phyloP scores from a whole-genome alignment of 2,113 vertebrate genomes.

The Stercorarius parasiticus region DNA sequence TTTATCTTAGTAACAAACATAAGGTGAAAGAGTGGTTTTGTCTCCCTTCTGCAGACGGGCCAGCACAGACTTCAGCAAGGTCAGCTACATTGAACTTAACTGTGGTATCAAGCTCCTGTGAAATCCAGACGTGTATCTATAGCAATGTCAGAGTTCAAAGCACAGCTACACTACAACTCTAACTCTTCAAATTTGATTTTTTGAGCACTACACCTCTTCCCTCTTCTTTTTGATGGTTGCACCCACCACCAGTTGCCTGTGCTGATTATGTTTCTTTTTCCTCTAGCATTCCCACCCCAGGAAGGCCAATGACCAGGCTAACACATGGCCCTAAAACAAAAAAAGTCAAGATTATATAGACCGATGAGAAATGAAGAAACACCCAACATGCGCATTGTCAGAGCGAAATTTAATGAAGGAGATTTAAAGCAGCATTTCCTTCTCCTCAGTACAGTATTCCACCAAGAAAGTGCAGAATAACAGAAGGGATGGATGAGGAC shows the following conservation, averaged over 20 bases:
- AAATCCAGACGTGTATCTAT: background rate
- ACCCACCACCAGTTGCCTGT: background rate
- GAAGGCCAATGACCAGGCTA: background rate
- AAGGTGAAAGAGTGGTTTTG: background rate
- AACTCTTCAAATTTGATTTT: background rate
- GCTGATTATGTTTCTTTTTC: background rate
- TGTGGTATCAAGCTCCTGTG: background rate
- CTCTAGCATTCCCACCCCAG: background rate
- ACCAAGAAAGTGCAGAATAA: background rate
- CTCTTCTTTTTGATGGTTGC: background rate
- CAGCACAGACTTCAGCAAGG: background rate
- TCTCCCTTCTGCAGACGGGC: background rate
- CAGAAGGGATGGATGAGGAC: background rate
- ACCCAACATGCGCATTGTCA: background rate
- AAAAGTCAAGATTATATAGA: background rate
- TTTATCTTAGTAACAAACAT: background rate
- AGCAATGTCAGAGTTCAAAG: background rate
- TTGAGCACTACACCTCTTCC: background rate
- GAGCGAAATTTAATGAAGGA: background rate
- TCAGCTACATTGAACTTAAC: background rate
- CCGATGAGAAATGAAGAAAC: background rate
- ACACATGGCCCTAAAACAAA: background rate
- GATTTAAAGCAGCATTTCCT: background rate
- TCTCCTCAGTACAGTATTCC: background rate
- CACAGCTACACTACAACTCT: background rate